Base-by-base conservation (phyloP, 1,140 invertebrate species). In the Cyclargus thomasi region DNA sequence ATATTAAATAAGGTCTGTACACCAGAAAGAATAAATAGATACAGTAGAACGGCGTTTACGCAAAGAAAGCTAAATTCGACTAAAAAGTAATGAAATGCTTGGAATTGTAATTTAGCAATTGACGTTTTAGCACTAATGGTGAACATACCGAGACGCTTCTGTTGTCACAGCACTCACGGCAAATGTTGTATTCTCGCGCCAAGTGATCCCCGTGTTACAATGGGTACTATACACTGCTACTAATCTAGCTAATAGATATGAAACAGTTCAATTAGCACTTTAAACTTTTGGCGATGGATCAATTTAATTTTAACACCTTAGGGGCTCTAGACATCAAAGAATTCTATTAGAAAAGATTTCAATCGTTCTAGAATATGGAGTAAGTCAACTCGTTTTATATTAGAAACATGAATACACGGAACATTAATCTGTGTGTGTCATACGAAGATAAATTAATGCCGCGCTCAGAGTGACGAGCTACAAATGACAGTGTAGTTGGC, bases 371-470 rank as follows among this genome's bases (percentile, higher is more conserved):
- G 14, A 47, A 47, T 47, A 2, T 16, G 14, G 39, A 8, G 14
- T 47, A 47, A 47, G 0, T 47, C 39, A 14, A 8, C 36, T 1
- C 11, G 39, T 8, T 47, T 47, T 8, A 47, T 47, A 29, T 29
- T 29, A 29, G 39, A 47, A 23, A 55, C 53, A 59, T 18, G 53
- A 65, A 55, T 65, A 29, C 53, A 53, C 8, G 10, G 53, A 47
- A 65, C 55, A 53, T 57, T 29, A 65, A 21, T 35, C 65, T 66
- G 35, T 66, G 35, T 66, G 7, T 66, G 65, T 66, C 64, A 65
- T 47, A 23, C 22, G 20, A 53, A 39, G 65, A 66, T 66, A 57
- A 66, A 66, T 66, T 57, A 66, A 16, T 57, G 7, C 17, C 17
- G 53, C 18, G 53, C 18, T 57, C 22, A 55, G 23, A 11, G 64